Evolutionary conservation across 2,113 vertebrate species (phyloP).

Genomic region (Stegastes partitus): DNA sequence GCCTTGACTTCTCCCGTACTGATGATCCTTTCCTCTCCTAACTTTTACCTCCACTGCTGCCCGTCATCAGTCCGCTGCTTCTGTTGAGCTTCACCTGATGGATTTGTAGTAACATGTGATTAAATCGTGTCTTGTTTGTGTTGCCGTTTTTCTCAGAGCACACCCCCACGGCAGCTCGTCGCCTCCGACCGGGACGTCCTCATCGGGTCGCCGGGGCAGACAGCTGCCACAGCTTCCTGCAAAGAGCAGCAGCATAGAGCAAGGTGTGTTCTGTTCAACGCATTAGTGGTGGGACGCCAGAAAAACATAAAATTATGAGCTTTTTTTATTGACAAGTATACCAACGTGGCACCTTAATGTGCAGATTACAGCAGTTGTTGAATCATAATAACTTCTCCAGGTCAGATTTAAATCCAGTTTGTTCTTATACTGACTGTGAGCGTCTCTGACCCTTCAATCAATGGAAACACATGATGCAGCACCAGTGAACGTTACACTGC

Average conservation of each 20-base stretch:
- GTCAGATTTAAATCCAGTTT: background rate
- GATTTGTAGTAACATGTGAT: background rate
- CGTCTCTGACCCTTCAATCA: background rate
- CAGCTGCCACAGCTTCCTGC: constrained; percentile 96
- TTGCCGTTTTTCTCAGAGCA: constrained; percentile 80
- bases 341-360: background rate
- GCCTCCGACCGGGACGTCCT: constrained; percentile 87
- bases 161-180: constrained; percentile 89
- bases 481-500: constrained; percentile 37
- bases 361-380: background rate
- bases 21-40: constrained; percentile 14
- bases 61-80: background rate
- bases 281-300: no score
- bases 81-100: background rate
- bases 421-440: background rate
- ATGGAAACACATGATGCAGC: background rate
- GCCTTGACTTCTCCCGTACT: background rate
- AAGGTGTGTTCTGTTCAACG: constrained; percentile 85
- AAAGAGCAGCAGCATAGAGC: constrained; percentile 94
- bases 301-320: no score
- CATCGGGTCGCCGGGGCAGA: constrained; percentile 90
- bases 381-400: accelerated
- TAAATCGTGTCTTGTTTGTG: constrained; percentile 27
- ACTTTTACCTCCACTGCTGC: constrained; percentile 22
- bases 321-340: no score